Base-by-base conservation (phyloP, 2,797 vertebrate species). In the Gambelia wislizenii region DNA sequence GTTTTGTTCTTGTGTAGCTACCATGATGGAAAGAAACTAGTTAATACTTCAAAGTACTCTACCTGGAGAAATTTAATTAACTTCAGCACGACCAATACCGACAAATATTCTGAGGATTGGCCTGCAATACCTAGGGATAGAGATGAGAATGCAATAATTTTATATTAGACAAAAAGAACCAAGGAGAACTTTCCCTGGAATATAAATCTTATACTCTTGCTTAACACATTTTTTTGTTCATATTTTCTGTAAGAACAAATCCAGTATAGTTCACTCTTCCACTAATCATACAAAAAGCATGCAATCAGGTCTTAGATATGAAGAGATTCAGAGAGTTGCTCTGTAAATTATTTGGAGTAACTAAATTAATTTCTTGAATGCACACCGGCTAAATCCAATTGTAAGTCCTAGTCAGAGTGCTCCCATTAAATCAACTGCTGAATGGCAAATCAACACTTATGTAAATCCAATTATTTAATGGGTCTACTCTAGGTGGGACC, bases 31-130 rank as follows among this genome's bases (percentile, higher is more conserved):
- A 81, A 75, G 52, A 84, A 79, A 72, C 25, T 80, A 54, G 77
- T 70, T 83, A 75, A 75, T 88, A 81, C 87, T 83, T 75, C 56
- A 20, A 75, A 83, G 42, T 83, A 47, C 33, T 82, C 54, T 83
- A 77, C 69, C 54, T 83, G 42, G 33, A 82, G 69, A 83, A 83
- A 88, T 88, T 83, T 88, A 69, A 88, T 83, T 88, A 83, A 64
- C 87, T 76, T 52, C 56, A 67, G n/a, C 70, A 83, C 56, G 25
- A 67, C 70, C 42, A 52, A 64, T 76, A 83, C 70, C n/a, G 67
- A 83, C 30, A 83, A 39, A 67, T 76, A 83, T 39, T 83, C 83
- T 36, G 42, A 83, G 56, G 77, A 89, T 74, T 89, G 77, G 54
- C n/a, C 52, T 80, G 61, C 16, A 33, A 52, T 81, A 67, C 39